Percentiles rank a stretch among this genome's conserved stretches.
phyloP scores from a whole-genome alignment of 2,113 vertebrate genomes.

The Phalacrocorax brasilianus region DNA sequence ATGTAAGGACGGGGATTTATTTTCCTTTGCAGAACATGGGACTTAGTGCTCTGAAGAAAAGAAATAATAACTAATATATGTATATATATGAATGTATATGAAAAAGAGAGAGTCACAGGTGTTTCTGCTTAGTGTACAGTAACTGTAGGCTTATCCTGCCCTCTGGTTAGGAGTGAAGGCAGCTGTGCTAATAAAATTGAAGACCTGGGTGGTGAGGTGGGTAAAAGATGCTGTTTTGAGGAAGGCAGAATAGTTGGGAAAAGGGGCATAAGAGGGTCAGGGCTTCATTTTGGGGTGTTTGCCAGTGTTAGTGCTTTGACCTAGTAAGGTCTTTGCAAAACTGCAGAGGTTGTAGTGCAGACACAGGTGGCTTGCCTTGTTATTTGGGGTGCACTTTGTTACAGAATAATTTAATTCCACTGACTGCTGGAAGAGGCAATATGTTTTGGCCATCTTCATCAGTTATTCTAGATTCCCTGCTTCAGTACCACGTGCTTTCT shows the following conservation, averaged over 20 bases:
- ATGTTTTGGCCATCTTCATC: neutral
- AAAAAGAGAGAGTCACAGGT: constrained; percentile 55
- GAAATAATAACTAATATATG: constrained; percentile 46
- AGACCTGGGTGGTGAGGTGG: constrained; percentile 34
- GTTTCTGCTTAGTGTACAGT: constrained; percentile 67
- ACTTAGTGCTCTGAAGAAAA: constrained; percentile 47
- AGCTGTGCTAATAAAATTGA: constrained; percentile 70
- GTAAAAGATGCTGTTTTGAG: constrained; percentile 30
- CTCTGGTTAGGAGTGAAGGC: constrained; percentile 54
- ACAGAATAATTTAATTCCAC: neutral
- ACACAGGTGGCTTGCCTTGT: neutral
- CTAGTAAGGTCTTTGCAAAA: neutral
- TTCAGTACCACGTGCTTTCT: neutral
- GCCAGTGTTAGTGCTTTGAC: neutral
- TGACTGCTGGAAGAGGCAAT: neutral
- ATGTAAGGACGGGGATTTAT: constrained; percentile 45
- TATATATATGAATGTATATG: constrained; percentile 10
- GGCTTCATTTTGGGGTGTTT: neutral
- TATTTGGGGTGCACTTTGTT: neutral
- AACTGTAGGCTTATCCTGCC: constrained; percentile 55
- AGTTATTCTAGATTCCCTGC: neutral
- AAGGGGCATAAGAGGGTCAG: neutral
- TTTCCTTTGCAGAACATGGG: constrained; percentile 63
- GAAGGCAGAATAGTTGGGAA: neutral
- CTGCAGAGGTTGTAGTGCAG: neutral